phyloP scores from a whole-genome alignment of 2,888 invertebrate genomes.

The Eupithecia subfuscata region DNA sequence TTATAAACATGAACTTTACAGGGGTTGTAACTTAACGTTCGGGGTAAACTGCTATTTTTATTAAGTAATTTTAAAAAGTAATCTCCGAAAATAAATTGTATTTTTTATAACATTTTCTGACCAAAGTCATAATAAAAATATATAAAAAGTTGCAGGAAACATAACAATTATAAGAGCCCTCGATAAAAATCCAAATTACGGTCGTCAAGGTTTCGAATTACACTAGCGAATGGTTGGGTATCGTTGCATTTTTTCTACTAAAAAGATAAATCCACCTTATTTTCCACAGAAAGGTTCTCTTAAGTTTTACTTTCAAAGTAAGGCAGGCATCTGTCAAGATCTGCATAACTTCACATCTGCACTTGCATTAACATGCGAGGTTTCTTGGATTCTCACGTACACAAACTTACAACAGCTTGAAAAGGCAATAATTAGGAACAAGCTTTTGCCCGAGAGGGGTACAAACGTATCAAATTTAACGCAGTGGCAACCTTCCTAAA shows the following conservation, averaged over 20 bases:
- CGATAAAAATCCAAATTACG: conserved; percentile 13
- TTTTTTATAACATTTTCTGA: conserved; percentile 28
- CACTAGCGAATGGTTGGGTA: neutral
- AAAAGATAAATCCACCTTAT: neutral
- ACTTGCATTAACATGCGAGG: neutral
- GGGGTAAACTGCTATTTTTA: conserved; percentile 39
- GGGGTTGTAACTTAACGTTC: conserved; percentile 49
- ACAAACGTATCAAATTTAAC: neutral
- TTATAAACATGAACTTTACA: conserved; percentile 49
- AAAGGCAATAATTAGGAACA: neutral
- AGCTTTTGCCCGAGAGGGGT: neutral
- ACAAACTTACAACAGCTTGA: neutral
- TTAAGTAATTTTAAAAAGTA: conserved; percentile 44
- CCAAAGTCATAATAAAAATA: conserved; percentile 15
- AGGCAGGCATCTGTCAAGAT: neutral
- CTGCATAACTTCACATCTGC: conserved; percentile 8
- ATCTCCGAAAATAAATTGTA: conserved; percentile 20
- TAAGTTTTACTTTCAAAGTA: neutral
- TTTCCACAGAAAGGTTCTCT: neutral
- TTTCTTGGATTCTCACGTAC: neutral
- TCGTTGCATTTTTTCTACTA: neutral
- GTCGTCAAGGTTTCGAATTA: conserved; percentile 5
- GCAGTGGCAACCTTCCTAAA: no score
- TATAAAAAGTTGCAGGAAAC: conserved; percentile 15
- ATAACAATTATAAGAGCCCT: neutral